Conservation (phyloP, 2,113 vertebrate species). For the Cynoglossus semilaevis region DNA sequence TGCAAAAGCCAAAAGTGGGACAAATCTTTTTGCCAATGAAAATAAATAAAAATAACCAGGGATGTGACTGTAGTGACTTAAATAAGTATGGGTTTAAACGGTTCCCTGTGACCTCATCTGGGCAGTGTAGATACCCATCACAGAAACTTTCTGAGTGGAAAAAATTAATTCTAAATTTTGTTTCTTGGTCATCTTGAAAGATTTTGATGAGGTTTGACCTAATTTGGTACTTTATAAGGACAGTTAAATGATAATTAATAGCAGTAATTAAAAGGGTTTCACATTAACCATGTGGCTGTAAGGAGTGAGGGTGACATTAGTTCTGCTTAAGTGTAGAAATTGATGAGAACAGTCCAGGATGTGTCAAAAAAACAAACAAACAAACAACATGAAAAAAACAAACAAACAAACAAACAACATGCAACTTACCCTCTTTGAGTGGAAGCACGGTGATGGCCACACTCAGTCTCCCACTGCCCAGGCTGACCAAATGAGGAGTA, state of each 20-base stretch:
- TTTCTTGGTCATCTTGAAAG: no score
- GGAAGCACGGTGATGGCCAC: slow-evolving; percentile 80
- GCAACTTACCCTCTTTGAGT: slow-evolving; percentile 77
- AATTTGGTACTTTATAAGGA: no score
- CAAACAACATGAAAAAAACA: no score
- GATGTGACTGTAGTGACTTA: slow-evolving; percentile 1
- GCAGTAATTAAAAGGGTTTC: no score
- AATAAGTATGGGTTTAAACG: slow-evolving; percentile 15
- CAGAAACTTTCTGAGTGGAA: no score
- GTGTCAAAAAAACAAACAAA: background rate
- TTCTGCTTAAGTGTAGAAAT: no score
- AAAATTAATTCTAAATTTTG: no score
- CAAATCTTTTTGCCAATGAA: background rate
- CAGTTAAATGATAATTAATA: background rate
- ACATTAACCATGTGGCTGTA: no score
- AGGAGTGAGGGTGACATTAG: no score
- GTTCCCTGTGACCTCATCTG: background rate
- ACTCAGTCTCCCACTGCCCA: slow-evolving; percentile 80
- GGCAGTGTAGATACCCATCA: no score
- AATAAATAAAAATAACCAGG: slow-evolving; percentile 15
- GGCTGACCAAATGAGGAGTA: slow-evolving; percentile 78
- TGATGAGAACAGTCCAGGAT: no score
- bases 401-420: background rate
- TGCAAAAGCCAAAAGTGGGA: background rate
- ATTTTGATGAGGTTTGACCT: no score